Evolutionary conservation across 1,140 invertebrate genomes (phyloP).

Genomic region (Lepidurus arcticus): DNA sequence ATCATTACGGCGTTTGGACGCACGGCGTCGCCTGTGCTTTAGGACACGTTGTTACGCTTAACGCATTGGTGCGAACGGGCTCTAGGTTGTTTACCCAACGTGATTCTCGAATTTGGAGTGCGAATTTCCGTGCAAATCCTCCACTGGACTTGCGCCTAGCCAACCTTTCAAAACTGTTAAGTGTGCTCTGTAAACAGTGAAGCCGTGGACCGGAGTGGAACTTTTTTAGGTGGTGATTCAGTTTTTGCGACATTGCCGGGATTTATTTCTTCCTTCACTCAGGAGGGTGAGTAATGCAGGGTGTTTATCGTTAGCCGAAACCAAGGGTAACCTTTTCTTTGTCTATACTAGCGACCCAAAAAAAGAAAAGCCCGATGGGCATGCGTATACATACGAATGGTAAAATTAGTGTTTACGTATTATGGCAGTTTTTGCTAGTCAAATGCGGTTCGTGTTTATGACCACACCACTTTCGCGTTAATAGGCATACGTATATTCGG

Average conservation of each 20-base stretch:
- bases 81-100: conserved; percentile 5
- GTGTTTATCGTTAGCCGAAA: conserved; percentile 16
- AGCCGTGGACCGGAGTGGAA: background rate
- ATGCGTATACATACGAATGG: background rate
- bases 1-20: conserved; percentile 21
- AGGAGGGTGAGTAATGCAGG: conserved; percentile 18
- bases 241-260: background rate
- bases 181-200: background rate
- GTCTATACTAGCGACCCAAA: background rate
- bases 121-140: background rate
- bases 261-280: background rate
- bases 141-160: background rate
- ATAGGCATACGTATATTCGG: too few species aligned
- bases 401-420: background rate
- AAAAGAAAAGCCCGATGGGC: background rate
- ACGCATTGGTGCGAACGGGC: conserved; percentile 6
- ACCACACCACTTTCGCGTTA: too few species aligned
- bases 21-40: background rate
- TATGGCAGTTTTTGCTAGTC: background rate
- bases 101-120: background rate
- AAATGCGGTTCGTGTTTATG: background rate
- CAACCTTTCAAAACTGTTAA: background rate
- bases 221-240: conserved; percentile 3
- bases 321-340: conserved; percentile 15
- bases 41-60: background rate